Evolutionary conservation across 1,140 invertebrate genomes (phyloP), one percentile per base, ranked within the genome.

Genomic region (Glossosoma conforme): DNA sequence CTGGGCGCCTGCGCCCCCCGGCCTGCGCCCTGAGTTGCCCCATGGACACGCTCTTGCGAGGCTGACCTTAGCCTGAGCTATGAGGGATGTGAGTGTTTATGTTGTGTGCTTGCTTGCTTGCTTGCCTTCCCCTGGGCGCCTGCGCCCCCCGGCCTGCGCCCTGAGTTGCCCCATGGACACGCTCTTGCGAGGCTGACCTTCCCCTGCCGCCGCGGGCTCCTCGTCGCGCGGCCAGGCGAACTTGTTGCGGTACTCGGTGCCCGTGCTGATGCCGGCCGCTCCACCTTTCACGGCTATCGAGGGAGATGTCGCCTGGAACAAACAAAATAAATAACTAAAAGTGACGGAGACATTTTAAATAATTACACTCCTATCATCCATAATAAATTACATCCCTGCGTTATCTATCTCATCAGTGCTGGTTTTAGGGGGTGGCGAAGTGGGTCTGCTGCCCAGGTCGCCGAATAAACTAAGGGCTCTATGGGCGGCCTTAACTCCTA

Each of bases 191-290:
- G 88, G 87, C 11, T 78, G 69, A 40, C 74, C 74, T 33, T 69
- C n/a, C n/a, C 59, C 61, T 51, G 68, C 69, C 24, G 70, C 65
- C 54, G 67, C 62, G 60, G 68, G 63, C 56, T 71, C 72, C 25
- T 74, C 80, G 47, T 84, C 84, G 63, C 85, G 84, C 59, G 87
- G 87, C 87, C 87, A 91, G 51, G 88, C 87, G 70, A 90, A 92
- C 76, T 92, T 88, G 62, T 90, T 78, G 57, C 87, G 79, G 75
- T 92, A 91, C 76, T 91, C 89, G 56, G 88, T 89, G 74, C 85
- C 87, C 67, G 85, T 83, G n/a, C 6, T 5, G 13, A 14, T 62
- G 82, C 24, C 24, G 24, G 24, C 24, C 5, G 9, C 42, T 3
- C 24, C 11, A 18, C 21, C 49, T 17, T 48, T 51, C 25, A 53